Percentiles rank a stretch among this genome's conserved stretches.
phyloP scores from a whole-genome alignment of 2,113 vertebrate species.

The Hucho hucho region DNA sequence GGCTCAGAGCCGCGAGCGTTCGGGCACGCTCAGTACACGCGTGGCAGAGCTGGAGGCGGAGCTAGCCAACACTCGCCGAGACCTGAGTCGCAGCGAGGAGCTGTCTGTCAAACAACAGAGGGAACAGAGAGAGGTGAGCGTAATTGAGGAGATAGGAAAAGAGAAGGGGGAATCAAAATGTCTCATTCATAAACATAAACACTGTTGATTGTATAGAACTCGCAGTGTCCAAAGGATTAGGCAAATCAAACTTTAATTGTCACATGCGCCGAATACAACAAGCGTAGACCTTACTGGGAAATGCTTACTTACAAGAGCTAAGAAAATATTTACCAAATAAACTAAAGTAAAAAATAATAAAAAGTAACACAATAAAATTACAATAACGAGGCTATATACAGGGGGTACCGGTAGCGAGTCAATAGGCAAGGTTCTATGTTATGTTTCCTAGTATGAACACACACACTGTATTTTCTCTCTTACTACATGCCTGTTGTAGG shows the following conservation, averaged over 20 bases:
- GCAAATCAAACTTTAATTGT: no score
- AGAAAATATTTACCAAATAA: no score
- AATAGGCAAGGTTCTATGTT: no score
- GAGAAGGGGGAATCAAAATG: neutral
- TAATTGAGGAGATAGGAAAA: neutral
- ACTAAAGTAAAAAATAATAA: no score
- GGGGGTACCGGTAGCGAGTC: no score
- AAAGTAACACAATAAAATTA: no score
- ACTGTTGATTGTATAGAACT: neutral
- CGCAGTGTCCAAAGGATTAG: no score
- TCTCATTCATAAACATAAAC: no score
- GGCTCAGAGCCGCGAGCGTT: constrained; percentile 85
- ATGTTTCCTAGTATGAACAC: neutral
- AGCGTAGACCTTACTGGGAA: no score
- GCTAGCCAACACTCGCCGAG: constrained; percentile 84
- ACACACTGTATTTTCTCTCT: constrained; percentile 22
- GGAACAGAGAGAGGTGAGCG: constrained; percentile 90
- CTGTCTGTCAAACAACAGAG: constrained; percentile 90
- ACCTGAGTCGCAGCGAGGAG: constrained; percentile 92
- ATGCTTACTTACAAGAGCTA: no score
- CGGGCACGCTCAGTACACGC: constrained; percentile 73
- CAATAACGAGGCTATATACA: no score
- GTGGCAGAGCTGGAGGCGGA: constrained; percentile 88
- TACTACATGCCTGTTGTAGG: constrained; percentile 59
- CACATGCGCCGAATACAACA: no score